phyloP scores from a whole-genome alignment of 1,140 invertebrate genomes.

The Bombus sylvicola region DNA sequence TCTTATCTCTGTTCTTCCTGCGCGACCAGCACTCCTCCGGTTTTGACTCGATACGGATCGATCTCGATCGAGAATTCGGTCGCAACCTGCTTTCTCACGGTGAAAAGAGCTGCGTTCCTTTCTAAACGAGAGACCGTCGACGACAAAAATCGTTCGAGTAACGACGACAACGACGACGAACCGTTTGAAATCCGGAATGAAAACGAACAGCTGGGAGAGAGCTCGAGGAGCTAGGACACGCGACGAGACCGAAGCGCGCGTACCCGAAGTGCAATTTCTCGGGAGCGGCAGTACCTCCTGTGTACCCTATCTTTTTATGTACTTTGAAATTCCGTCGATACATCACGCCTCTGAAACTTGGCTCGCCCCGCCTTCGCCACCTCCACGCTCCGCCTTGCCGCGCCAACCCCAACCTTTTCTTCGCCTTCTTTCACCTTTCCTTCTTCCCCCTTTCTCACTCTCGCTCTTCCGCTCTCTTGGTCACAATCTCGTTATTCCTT shows the following conservation, averaged over 20 bases:
- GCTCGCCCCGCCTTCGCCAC: constrained; percentile 76
- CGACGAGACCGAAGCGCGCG: neutral
- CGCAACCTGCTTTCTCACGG: neutral
- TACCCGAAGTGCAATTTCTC: constrained; percentile 26
- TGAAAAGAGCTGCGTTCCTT: neutral
- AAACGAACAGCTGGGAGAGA: neutral
- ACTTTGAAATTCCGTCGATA: constrained; percentile 80
- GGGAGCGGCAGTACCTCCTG: constrained; percentile 15
- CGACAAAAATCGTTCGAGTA: no score
- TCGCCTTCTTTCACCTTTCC: constrained; percentile 55
- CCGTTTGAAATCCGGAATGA: neutral
- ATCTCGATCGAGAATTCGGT: neutral
- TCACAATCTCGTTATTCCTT: neutral
- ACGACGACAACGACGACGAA: neutral
- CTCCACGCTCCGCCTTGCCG: constrained; percentile 78
- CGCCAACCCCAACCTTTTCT: constrained; percentile 63
- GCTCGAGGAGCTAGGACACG: no score
- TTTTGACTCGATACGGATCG: neutral
- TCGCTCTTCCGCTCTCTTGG: neutral
- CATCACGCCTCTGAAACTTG: constrained; percentile 79
- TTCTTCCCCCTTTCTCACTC: constrained; percentile 5
- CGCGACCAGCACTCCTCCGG: neutral
- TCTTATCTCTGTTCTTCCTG: constrained; percentile 52
- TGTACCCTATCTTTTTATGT: constrained; percentile 72
- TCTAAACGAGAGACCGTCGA: no score